phyloP scores from a whole-genome alignment of 2,888 invertebrate species.

The Lamellibrachia satsuma region DNA sequence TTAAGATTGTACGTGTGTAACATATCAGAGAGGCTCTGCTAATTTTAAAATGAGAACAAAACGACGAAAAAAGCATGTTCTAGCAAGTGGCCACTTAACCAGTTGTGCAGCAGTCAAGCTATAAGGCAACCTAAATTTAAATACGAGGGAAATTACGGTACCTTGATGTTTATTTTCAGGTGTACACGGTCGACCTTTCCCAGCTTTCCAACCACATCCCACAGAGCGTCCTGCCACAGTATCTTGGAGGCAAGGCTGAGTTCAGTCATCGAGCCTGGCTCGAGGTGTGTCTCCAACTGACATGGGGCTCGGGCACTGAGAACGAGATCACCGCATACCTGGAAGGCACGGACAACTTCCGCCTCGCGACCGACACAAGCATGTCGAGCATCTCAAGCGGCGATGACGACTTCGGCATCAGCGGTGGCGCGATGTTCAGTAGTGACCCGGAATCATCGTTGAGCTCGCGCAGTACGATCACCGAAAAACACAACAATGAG shows the following conservation, averaged over 20 bases:
- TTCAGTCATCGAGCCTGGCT: conserved; percentile 91
- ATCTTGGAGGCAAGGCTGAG: conserved; percentile 86
- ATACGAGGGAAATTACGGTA: too few relatives aligned
- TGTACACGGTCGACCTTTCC: conserved; percentile 91
- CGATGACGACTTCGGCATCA: conserved; percentile 26
- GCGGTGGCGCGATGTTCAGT: conserved; percentile 36
- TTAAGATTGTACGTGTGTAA: too few relatives aligned
- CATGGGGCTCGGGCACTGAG: conserved; percentile 29
- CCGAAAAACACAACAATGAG: conserved; percentile 75
- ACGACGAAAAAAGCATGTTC: too few relatives aligned
- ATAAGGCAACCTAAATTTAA: too few relatives aligned
- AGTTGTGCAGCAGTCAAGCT: too few relatives aligned
- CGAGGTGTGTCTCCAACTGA: conserved; percentile 63
- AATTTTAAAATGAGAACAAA: too few relatives aligned
- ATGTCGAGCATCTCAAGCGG: conserved; percentile 30
- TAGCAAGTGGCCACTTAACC: too few relatives aligned
- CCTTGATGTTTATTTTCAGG: conserved; percentile 49
- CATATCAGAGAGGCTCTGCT: too few relatives aligned
- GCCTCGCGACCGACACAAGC: conserved; percentile 19
- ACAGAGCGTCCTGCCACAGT: conserved; percentile 84
- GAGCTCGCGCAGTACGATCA: conserved; percentile 53
- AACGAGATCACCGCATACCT: conserved; percentile 40
- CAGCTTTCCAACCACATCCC: conserved; percentile 91
- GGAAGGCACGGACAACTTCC: conserved; percentile 32
- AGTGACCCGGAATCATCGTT: conserved; percentile 58